phyloP scores from a whole-genome alignment of 2,888 invertebrate genomes.

The Stenolophus ochropezus region DNA sequence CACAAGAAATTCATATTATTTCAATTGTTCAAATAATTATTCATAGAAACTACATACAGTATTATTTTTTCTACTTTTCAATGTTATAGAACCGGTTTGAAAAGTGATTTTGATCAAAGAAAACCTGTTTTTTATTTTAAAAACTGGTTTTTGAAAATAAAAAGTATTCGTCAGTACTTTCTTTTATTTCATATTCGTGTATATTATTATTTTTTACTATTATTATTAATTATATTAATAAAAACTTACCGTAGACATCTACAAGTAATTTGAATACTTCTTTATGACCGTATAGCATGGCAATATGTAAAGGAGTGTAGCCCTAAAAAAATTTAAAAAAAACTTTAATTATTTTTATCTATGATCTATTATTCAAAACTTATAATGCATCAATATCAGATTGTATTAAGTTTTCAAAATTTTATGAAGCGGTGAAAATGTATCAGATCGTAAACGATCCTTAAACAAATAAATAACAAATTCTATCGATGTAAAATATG shows the following conservation, averaged over 20 bases:
- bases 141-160: too few species aligned
- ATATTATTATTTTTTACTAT: too few species aligned
- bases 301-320: constrained; percentile 94
- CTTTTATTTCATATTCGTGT: too few species aligned
- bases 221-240: too few species aligned
- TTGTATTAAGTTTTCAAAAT: constrained; percentile 10
- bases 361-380: constrained; percentile 15
- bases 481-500: constrained; percentile 50
- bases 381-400: constrained; percentile 8
- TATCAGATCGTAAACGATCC: constrained; percentile 31
- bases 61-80: too few species aligned
- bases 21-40: too few species aligned
- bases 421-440: constrained; percentile 28
- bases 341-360: constrained; percentile 4
- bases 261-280: constrained; percentile 91
- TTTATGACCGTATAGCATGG: constrained; percentile 92
- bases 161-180: too few species aligned
- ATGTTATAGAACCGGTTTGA: too few species aligned
- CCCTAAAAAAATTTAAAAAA: constrained; percentile 81
- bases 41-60: too few species aligned
- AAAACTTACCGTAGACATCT: constrained; percentile 87
- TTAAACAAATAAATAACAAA: constrained; percentile 47
- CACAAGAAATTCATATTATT: too few species aligned
- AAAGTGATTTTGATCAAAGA: too few species aligned
- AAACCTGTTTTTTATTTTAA: too few species aligned